phyloP scores from a whole-genome alignment of 1,140 invertebrate genomes.

The Phthorimaea operculella region DNA sequence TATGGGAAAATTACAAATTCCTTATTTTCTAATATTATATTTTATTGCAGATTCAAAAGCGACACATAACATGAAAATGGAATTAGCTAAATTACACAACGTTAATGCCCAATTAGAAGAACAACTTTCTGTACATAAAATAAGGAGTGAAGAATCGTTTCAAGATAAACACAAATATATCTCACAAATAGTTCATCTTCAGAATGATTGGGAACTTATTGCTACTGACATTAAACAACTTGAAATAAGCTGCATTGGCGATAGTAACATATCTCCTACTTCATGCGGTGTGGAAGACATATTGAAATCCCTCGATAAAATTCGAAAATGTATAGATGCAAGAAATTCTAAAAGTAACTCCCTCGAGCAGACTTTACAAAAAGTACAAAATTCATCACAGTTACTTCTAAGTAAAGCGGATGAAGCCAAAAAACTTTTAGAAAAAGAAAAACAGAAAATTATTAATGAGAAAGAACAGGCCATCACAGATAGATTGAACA shows the following conservation, averaged over 20 bases:
- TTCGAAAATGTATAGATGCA: constrained; percentile 31
- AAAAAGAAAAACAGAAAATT: constrained; percentile 54
- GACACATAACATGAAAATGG: constrained; percentile 53
- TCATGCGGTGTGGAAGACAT: constrained; percentile 36
- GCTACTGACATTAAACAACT: constrained; percentile 43
- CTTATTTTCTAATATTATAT: neutral
- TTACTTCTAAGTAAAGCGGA: constrained; percentile 49
- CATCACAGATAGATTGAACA: constrained; percentile 28
- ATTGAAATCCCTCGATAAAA: constrained; percentile 33
- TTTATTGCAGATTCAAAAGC: constrained; percentile 45
- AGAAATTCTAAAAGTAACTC: constrained; percentile 29
- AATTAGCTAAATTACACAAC: constrained; percentile 38
- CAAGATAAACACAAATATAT: constrained; percentile 28
- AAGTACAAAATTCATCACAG: constrained; percentile 49
- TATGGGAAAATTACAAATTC: neutral
- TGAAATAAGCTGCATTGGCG: constrained; percentile 41
- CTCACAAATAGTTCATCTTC: constrained; percentile 28
- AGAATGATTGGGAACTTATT: constrained; percentile 41
- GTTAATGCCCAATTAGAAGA: constrained; percentile 34
- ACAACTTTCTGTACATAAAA: constrained; percentile 32
- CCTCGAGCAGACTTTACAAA: constrained; percentile 44
- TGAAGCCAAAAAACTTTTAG: constrained; percentile 48
- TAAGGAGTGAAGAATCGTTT: constrained; percentile 27
- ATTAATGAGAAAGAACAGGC: constrained; percentile 47
- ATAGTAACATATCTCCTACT: constrained; percentile 30